phyloP scores from a whole-genome alignment of 2,888 invertebrate species.

The Oconnorella tubifera region DNA sequence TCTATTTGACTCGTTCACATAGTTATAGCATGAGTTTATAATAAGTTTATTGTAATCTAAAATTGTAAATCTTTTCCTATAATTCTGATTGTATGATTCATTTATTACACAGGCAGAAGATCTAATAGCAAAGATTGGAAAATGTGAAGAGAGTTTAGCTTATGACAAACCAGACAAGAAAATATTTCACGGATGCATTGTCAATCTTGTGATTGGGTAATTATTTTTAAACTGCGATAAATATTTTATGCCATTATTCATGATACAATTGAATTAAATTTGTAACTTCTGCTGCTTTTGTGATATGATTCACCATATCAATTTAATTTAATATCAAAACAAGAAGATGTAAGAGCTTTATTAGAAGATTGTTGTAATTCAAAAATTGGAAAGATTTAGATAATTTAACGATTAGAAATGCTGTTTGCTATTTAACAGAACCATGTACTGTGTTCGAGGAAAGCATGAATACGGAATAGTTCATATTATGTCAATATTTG shows the following conservation, averaged over 20 bases:
- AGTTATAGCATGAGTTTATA: no score
- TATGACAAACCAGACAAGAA: conserved; percentile 91
- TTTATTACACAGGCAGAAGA: conserved; percentile 73
- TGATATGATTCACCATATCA: no score
- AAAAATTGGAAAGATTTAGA: not conserved
- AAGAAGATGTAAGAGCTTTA: no score
- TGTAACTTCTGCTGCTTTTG: no score
- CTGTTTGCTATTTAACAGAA: conserved; percentile 60
- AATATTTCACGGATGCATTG: conserved; percentile 91
- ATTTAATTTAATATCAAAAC: no score
- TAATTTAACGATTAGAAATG: not conserved
- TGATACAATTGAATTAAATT: no score
- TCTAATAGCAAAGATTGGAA: conserved; percentile 96
- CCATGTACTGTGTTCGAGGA: conserved; percentile 65
- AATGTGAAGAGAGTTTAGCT: conserved; percentile 89
- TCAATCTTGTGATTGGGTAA: conserved; percentile 94
- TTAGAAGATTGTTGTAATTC: no score
- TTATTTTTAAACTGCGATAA: conserved; percentile 6
- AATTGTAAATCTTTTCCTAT: not conserved
- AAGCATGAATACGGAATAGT: conserved; percentile 99
- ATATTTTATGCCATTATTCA: no score
- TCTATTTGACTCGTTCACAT: no score
- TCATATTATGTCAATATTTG: conserved; percentile 90
- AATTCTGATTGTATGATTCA: conserved; percentile 13
- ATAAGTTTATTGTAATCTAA: not conserved